Evolutionary conservation across 2,113 vertebrate species (phyloP), one percentile per base, ranked within the genome.

Genomic region (Boleophthalmus pectinirostris): DNA sequence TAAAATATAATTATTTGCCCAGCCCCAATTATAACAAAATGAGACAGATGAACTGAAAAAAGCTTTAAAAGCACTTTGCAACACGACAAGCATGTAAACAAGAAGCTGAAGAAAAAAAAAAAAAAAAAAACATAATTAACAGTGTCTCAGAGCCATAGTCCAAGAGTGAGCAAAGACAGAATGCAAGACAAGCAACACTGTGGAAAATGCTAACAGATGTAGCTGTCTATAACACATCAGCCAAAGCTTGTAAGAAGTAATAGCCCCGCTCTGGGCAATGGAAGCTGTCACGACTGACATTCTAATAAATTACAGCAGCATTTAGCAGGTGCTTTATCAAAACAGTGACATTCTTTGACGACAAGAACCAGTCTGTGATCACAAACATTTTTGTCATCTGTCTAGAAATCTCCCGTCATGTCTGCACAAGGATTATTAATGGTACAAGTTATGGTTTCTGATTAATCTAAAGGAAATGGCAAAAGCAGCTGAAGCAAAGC

Each of bases 291-390:
- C 66, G 21, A 29, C 33, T 77, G 79, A 80, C 71, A 84, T 84
- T 80, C 67, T 54, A 77, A 79, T 83, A 85, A 78, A 68, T 77
- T 77, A 81, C n/a, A 84, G 81, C 74, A 66, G 63, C 66, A 71
- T 76, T 86, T 81, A 86, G 80, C 69, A 70, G 79, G 38, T 64
- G 70, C 66, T 80, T 51, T 63, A 82, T 83, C 51, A 76, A 53
- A 77, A 81, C 67, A 58, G 12, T 35, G 64, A 80, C 73, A 74
- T 57, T 25, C 77, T 77, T 69, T 80, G 63, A 86, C 46, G n/a
- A 43, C 68, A 81, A 58, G 38, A 81, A 69, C 46, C 15, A 29
- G 72, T 68, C 51, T 68, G 43, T 54, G 73, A 88, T 81, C 61
- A 73, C 66, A 84, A 84, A 73, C 74, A 71, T 61, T 77, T 24